Base-by-base conservation (phyloP, 2,888 invertebrate genomes). In the Miltochrista miniata region DNA sequence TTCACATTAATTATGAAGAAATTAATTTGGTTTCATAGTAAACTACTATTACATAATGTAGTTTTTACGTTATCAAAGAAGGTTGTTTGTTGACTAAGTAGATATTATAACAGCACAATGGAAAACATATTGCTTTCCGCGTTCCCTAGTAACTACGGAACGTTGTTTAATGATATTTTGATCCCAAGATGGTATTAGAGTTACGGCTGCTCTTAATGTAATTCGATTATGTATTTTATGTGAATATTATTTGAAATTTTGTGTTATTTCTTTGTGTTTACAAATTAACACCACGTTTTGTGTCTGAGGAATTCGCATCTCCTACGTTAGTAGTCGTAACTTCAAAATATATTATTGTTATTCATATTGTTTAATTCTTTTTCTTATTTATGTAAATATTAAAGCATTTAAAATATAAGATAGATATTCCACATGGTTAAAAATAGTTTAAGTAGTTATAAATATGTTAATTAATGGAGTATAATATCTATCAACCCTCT, bases 401-500 rank as follows among this genome's bases (percentile, higher is more conserved):
- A 70, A 61, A 72, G 74, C 76, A 76, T 76, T 76, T 74, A 71
- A 70, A 63, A 42, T 54, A 54, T 76, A 78, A 73, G 71, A 59
- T 72, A 77, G 70, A 52, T 70, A 70, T 70, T 71, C 38, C 51
- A 33, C 53, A 53, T 67, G 49, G 51, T 61, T 72, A 65, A 69
- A 53, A 61, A 70, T 24, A 24, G 45, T 51, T 11, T 70, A 69
- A 66, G 61, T 69, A 71, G 59, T 45, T 53, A 56, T 58, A 34
- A 48, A 44, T 45, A 48, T 56, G 31, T 58, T 52, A 51, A 50
- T 58, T 51, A 50, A 48, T 7, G 35, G 51, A 54, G 51, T 50
- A 38, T 60, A 48, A 48, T 49, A 56, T 50, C 60, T 24, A 24
- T 5, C 31, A 13, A 45, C 44, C 52, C 54, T 35, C 15, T 37